Base-by-base conservation (phyloP, 2,888 invertebrate genomes). In the Athrips mouffetella region DNA sequence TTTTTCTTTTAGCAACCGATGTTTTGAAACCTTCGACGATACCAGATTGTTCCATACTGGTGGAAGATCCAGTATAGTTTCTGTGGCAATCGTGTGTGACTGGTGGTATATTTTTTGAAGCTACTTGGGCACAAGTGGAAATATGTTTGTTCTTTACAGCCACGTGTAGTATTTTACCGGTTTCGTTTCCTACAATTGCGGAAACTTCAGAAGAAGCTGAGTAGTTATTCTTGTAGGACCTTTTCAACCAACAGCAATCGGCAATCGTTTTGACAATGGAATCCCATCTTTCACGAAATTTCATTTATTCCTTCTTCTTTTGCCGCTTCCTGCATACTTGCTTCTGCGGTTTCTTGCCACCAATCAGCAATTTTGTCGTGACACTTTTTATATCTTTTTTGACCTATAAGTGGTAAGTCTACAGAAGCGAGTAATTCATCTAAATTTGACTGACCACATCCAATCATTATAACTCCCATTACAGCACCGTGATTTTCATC, bases 141-240 rank as follows among this genome's bases (percentile, higher is more conserved):
- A 57, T 58, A 37, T 53, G 54, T 48, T 56, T 62, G 30, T 61
- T 62, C 44, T 50, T 53, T 2, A 58, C 42, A 1, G 51, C 54
- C 6, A 58, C 15, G 21, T 42, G 50, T 0, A 62, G 37, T 6
- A 58, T 45, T 47, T 61, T 29, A 0, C 54, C 51, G 4, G 51
- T 53, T 21, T 47, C 29, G 45, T 44, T 39, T 0, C 61, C 61
- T 6, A 60, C 47, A 3, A 60, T 61, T 1, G 52, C 53, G 6
- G 60, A 59, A 15, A 53, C 55, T 2, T 57, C 60, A 10, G 60
- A 61, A 6, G 54, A 37, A 5, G 59, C 55, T 5, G 51, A 46
- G 23, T 58, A 58, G 29, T 58, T 61, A 20, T 27, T 59, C 40
- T 52, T 53, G 25, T 58, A 58, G 0, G 54, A 49, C 1, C 57